Percentiles rank a stretch among this genome's conserved stretches.
Evolutionary conservation across 1,140 invertebrate species (phyloP).

Genomic region (Ceratina calcarata): DNA sequence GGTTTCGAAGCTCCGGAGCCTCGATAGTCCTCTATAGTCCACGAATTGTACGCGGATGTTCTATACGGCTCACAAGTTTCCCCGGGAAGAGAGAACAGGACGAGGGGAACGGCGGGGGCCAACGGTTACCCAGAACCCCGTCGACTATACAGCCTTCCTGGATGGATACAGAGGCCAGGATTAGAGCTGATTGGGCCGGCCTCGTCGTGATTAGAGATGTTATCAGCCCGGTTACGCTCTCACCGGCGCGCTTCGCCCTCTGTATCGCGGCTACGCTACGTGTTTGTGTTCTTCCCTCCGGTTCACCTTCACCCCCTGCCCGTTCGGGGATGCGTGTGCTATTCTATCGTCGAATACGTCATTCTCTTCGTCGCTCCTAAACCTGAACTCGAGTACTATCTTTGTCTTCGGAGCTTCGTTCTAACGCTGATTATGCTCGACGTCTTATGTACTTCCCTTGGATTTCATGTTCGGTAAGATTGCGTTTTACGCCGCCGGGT

Average conservation of each 20-base stretch:
- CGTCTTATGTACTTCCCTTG: no score
- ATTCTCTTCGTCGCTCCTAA: no score
- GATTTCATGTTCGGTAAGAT: background rate
- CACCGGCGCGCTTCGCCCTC: constrained; percentile 66
- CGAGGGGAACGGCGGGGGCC: constrained; percentile 42
- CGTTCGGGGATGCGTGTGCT: no score
- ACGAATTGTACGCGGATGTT: constrained; percentile 70
- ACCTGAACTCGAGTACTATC: no score
- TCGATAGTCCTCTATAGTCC: constrained; percentile 36
- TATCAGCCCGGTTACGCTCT: constrained; percentile 76
- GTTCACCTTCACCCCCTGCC: constrained; percentile 19
- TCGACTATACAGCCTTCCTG: constrained; percentile 72
- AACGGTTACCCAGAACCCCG: constrained; percentile 73
- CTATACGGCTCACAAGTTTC: constrained; percentile 72
- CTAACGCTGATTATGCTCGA: no score
- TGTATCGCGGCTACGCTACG: constrained; percentile 67
- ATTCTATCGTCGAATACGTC: no score
- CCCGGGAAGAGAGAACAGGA: constrained; percentile 38
- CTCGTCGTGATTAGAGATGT: constrained; percentile 79
- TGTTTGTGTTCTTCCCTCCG: constrained; percentile 73
- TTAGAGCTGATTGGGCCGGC: constrained; percentile 79
- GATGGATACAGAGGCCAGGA: constrained; percentile 75
- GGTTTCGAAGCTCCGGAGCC: no score
- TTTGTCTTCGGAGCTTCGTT: no score
- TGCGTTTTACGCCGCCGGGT: background rate